A percentile compares a stretch with the other conserved stretches of the same genome.
Evolutionary conservation across 2,888 invertebrate genomes (phyloP).

Genomic region (Stenoptilia bipunctidactyla): DNA sequence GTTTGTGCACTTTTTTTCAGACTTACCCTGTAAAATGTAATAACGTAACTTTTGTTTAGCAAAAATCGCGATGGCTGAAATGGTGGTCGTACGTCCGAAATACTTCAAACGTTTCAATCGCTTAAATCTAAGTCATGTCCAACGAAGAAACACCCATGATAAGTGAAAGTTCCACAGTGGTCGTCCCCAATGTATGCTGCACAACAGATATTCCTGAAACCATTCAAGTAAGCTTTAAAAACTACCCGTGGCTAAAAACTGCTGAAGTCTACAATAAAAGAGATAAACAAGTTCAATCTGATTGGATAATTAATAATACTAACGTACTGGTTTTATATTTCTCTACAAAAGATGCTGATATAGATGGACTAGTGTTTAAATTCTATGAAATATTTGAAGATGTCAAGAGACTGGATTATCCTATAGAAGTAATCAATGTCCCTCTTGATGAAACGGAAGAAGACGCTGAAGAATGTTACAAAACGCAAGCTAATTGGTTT

Average conservation of each 20-base stretch:
- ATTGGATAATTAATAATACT: slow-evolving; percentile 36
- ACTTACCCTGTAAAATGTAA: no score
- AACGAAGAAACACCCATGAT: no score
- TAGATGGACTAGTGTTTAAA: slow-evolving; percentile 30
- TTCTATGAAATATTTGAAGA: slow-evolving; percentile 50
- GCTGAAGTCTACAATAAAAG: slow-evolving; percentile 37
- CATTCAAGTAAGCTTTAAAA: slow-evolving; percentile 5
- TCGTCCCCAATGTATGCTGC: no score
- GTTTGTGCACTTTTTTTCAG: no score
- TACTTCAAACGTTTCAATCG: no score
- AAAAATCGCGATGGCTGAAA: no score
- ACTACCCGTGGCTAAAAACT: slow-evolving; percentile 36
- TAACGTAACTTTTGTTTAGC: no score
- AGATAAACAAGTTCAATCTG: slow-evolving; percentile 21
- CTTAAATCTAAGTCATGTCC: no score
- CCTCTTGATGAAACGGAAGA: slow-evolving; percentile 39
- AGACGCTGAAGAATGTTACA: slow-evolving; percentile 27
- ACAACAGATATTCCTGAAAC: no score
- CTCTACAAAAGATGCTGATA: slow-evolving; percentile 34
- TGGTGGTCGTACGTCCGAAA: no score
- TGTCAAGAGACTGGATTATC: slow-evolving; percentile 37
- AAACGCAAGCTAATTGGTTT: slow-evolving; percentile 57
- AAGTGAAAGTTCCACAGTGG: no score
- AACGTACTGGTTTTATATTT: slow-evolving; percentile 43
- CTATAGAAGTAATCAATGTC: slow-evolving; percentile 50